Evolutionary conservation across 2,888 invertebrate genomes (phyloP), one percentile per base, ranked within the genome.

Genomic region (Diaperis boleti): DNA sequence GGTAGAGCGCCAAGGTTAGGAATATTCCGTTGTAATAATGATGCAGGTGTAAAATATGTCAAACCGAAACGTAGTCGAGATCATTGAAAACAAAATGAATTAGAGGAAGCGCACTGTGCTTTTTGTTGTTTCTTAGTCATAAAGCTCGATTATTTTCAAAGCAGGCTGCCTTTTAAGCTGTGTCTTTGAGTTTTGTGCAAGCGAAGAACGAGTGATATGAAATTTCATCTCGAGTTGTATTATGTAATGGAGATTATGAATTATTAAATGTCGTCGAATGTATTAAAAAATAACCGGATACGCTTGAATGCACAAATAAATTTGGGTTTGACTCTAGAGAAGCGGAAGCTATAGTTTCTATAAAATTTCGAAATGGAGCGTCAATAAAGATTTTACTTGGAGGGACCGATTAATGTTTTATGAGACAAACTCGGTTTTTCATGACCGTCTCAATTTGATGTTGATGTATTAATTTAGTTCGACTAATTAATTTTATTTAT

Each of bases 401-500:
- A 45, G 29, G 26, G 45, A 14, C 29, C 10, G 47, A 47, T 31
- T 47, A 47, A 47, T 29, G 15, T 29, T 29, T 47, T 29, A 31
- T 47, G 15, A 15, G 17, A 17, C n/a, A 10, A n/a, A 14, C 13
- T 13, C 45, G 14, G 29, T 29, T 45, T 45, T 45, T 29, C 13
- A 44, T 44, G 42, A 22, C 20, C 29, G 26, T 4, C 17, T 14
- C 6, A 42, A 17, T n/a, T 7, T 13, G 14, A 10, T 14, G 37
- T 13, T 4, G 11, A 37, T 37, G 37, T 29, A 2, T 8, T 4
- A 50, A 50, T 50, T 50, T 52, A 17, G 22, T n/a, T 17, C 42
- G 47, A 59, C 14, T 44, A 49, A 47, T 35, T 31, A 50, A 47
- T 20, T 20, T 41, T 41, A 57, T 31, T 44, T 17, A 59, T 63